These are phyloP conservation scores for Papilio helenus DNA, from an alignment of 1,140 invertebrate species.

Conservation along the genomic window DNA sequence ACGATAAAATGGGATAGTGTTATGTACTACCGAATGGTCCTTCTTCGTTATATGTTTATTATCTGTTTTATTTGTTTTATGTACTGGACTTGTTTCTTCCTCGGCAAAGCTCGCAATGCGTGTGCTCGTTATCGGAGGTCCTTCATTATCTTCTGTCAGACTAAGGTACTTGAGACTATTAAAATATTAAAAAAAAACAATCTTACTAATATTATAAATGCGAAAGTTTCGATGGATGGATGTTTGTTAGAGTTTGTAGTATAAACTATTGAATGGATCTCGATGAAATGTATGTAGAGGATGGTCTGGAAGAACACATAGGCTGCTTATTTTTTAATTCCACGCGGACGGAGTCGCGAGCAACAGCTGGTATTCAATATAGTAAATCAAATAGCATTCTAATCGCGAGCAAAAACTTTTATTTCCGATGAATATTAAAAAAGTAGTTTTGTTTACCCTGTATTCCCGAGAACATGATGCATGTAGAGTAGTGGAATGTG, in stretches of 20 bases:
- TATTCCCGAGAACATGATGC: background rate
- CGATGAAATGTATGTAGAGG: too few relatives aligned
- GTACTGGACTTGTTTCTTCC: conserved; percentile 47
- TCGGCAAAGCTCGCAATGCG: conserved; percentile 56
- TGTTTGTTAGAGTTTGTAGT: too few relatives aligned
- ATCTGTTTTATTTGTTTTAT: conserved; percentile 49
- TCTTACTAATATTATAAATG: background rate
- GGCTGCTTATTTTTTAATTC: too few relatives aligned
- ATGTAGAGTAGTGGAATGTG: background rate
- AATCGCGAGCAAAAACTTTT: background rate
- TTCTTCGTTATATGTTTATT: conserved; percentile 50
- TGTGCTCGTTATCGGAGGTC: conserved; percentile 45
- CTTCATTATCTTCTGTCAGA: conserved; percentile 61
- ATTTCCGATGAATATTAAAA: conserved; percentile 6
- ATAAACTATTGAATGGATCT: too few relatives aligned
- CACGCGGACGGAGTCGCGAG: too few relatives aligned
- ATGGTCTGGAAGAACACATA: too few relatives aligned
- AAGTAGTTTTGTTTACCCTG: background rate
- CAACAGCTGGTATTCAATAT: too few relatives aligned
- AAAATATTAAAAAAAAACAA: conserved; percentile 36
- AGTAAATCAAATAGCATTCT: too few relatives aligned
- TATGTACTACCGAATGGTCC: conserved; percentile 52
- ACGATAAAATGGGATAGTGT: background rate
- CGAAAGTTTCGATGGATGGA: too few relatives aligned
- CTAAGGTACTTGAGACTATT: conserved; percentile 65